Evolutionary conservation across 2,797 vertebrate species (phyloP).

Genomic region (Pterois miles): DNA sequence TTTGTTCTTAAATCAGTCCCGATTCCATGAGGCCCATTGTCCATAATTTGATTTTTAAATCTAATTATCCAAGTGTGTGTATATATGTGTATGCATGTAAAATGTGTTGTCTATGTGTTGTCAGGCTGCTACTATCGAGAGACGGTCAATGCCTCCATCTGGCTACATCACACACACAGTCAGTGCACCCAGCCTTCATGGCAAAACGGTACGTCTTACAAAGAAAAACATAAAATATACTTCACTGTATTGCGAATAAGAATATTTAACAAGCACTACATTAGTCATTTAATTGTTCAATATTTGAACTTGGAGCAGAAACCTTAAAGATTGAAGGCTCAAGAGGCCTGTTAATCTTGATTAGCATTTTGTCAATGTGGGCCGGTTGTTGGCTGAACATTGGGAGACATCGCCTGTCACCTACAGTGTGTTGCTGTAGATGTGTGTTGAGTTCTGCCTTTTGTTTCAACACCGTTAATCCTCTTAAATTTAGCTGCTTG

Average conservation of each 20-base stretch:
- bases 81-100: background rate
- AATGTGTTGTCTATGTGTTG: slow-evolving; percentile 45
- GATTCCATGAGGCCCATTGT: too few relatives aligned
- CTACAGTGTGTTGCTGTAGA: background rate
- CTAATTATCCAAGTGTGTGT: background rate
- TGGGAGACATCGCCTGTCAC: background rate
- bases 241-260: background rate
- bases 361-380: background rate
- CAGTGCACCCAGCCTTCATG: slow-evolving; percentile 95
- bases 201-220: slow-evolving; percentile 90
- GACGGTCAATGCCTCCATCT: slow-evolving; percentile 90
- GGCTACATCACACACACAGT: slow-evolving; percentile 97
- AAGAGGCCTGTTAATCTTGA: background rate
- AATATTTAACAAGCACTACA: background rate
- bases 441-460: background rate
- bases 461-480: slow-evolving; percentile 6
- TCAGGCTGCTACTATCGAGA: slow-evolving; percentile 89
- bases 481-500: slow-evolving; percentile 13
- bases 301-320: background rate
- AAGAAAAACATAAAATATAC: background rate
- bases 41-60: background rate
- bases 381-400: background rate
- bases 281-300: background rate
- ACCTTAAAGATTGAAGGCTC: background rate
- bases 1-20: too few relatives aligned